Evolutionary conservation across 2,888 invertebrate species (phyloP), one percentile per base, ranked within the genome.

Genomic region (Catocala fraxini): DNA sequence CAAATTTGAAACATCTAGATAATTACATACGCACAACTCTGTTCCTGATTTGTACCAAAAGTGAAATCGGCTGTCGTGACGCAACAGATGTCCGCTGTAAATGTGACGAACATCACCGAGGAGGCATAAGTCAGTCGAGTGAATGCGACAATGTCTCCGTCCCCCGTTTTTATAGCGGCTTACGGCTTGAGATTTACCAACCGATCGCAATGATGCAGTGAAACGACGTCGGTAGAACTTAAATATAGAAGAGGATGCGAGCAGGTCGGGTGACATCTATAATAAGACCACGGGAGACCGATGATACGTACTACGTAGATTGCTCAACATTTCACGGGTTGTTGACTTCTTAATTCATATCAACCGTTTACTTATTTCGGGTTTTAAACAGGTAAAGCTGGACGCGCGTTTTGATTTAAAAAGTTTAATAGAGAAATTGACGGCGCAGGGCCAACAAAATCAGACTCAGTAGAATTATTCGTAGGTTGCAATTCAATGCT

Each of bases 251-350:
- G 89, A 89, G 90, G 91, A 93, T 92, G 89, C 89, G 87, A 89
- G 91, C 91, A 90, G 93, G 91, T 92, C 92, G 91, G 89, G 86
- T 93, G 93, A 92, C 94, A 92, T 91, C 94, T 94, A 94, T 91
- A 93, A 92, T 93, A 93, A 94, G 93, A 90, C 82, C 90, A 89
- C 91, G 90, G 82, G 91, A 91, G 90, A 91, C 90, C 88, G 87
- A 85, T 89, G 86, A 90, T 89, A 88, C 89, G 86, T 83, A 88
- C 86, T 84, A 83, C 81, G 82, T 83, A 86, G 85, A 89, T 90
- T 91, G 89, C 92, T 87, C 89, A 91, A 91, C 89, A 87, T 88
- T 86, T 86, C 83, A 88, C 88, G 87, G 92, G 91, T 92, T 93
- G 89, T 91, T 92, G 91, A 93, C 91, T 89, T 85, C 83, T 76